These are phyloP conservation scores for Coleophora flavipennella DNA, from an alignment of 2,888 invertebrate species.

Conservation along the genomic window DNA sequence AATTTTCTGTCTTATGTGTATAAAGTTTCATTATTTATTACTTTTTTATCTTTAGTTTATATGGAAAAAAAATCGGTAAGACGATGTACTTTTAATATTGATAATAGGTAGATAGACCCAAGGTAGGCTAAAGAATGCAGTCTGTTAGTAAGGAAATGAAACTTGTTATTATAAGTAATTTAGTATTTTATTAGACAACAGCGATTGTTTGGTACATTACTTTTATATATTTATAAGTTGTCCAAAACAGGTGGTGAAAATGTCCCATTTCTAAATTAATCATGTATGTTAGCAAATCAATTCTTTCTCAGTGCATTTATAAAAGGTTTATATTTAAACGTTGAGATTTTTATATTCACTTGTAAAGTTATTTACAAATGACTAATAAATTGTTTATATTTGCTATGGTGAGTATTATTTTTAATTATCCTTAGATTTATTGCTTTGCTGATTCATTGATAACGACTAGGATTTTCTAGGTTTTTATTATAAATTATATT, in stretches of 20 bases:
- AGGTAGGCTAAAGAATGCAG: too few relatives aligned
- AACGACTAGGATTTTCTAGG: neutral
- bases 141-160: slow-evolving; percentile 6
- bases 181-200: slow-evolving; percentile 42
- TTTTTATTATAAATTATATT: neutral
- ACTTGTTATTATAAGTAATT: slow-evolving; percentile 7
- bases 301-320: slow-evolving; percentile 36
- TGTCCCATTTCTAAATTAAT: slow-evolving; percentile 16
- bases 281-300: slow-evolving; percentile 26
- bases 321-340: slow-evolving; percentile 13
- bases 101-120: too few relatives aligned
- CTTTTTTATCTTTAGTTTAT: too few relatives aligned
- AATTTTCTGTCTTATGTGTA: too few relatives aligned
- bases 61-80: too few relatives aligned
- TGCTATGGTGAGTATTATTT: slow-evolving; percentile 35
- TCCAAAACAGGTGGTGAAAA: slow-evolving; percentile 17
- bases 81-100: too few relatives aligned
- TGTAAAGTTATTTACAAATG: slow-evolving; percentile 15
- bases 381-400: slow-evolving; percentile 20
- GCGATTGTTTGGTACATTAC: slow-evolving; percentile 22
- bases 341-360: slow-evolving; percentile 8
- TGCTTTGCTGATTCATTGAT: slow-evolving; percentile 25
- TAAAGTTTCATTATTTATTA: too few relatives aligned
- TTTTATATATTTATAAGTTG: slow-evolving; percentile 16
- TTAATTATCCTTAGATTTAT: slow-evolving; percentile 31